phyloP scores from a whole-genome alignment of 2,113 vertebrate genomes.

The Martes martes region DNA sequence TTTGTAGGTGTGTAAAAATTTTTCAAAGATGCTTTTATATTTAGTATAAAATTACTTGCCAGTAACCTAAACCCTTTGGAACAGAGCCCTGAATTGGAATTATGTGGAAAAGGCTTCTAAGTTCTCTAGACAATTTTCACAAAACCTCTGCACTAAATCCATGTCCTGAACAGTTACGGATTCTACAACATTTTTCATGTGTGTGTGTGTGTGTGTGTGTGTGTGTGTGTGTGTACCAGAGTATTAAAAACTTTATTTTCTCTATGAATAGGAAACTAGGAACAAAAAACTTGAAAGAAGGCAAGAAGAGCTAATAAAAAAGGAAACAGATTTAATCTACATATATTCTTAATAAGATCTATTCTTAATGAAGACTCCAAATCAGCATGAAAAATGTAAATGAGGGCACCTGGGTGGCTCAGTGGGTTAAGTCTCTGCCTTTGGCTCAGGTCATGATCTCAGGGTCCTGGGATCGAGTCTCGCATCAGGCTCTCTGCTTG shows the following conservation, averaged over 20 bases:
- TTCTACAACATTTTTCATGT: background rate
- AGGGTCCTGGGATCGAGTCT: too few relatives aligned
- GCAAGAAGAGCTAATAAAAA: background rate
- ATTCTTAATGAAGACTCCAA: background rate
- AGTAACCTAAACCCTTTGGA: slow-evolving; percentile 11
- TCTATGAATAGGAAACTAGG: background rate
- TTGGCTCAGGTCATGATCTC: too few relatives aligned
- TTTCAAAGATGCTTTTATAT: background rate
- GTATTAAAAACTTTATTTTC: background rate
- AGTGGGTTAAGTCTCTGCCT: too few relatives aligned
- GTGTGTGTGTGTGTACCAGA: background rate
- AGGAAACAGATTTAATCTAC: background rate
- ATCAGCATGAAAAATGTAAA: background rate
- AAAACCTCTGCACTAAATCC: background rate
- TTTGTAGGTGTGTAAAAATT: background rate
- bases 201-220: background rate
- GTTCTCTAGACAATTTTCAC: background rate
- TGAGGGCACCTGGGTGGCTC: background rate
- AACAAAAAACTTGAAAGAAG: background rate
- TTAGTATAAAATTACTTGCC: background rate
- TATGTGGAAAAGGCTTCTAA: background rate
- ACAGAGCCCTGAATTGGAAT: background rate
- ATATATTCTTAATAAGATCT: background rate
- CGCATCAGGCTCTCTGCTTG: too few relatives aligned
- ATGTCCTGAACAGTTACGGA: background rate